Conservation (phyloP, 2,888 invertebrate species). For the Orthosia cruda region DNA sequence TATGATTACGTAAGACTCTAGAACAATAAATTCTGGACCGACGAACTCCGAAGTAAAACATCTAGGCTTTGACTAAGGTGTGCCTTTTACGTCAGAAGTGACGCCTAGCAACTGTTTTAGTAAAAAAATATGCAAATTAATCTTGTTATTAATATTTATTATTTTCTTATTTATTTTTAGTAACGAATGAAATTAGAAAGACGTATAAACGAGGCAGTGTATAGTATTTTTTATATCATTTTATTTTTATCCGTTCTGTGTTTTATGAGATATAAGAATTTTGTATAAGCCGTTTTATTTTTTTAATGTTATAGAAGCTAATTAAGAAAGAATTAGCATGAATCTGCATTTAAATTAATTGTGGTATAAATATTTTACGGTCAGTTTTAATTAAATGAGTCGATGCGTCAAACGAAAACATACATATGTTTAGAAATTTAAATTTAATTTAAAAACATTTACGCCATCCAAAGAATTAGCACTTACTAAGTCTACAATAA, state of each 20-base stretch:
- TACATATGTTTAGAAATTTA: not conserved
- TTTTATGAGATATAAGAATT: constrained; percentile 6
- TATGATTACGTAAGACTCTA: not conserved
- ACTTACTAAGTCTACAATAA: not conserved
- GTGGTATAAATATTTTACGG: constrained; percentile 26
- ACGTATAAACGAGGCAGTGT: not conserved
- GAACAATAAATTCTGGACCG: not conserved
- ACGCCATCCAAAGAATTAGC: not conserved
- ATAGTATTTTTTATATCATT: not conserved
- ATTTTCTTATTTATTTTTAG: not conserved
- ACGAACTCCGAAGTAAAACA: not conserved
- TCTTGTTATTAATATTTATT: not conserved
- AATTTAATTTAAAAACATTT: constrained; percentile 19
- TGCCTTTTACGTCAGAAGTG: not conserved
- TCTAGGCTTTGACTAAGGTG: not conserved
- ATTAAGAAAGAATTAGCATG: constrained; percentile 45
- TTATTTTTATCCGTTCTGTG: not conserved
- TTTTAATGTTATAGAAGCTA: constrained; percentile 33
- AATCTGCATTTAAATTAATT: constrained; percentile 52
- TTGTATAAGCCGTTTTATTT: constrained; percentile 10
- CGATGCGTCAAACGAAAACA: constrained; percentile 31
- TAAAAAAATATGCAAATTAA: constrained; percentile 7
- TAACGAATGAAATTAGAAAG: constrained; percentile 2
- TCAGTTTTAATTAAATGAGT: constrained; percentile 19
- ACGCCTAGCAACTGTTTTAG: not conserved